Evolutionary conservation across 92 coral and sea anemone species (phyloP).

Genomic region (Phenganax subtilis): DNA sequence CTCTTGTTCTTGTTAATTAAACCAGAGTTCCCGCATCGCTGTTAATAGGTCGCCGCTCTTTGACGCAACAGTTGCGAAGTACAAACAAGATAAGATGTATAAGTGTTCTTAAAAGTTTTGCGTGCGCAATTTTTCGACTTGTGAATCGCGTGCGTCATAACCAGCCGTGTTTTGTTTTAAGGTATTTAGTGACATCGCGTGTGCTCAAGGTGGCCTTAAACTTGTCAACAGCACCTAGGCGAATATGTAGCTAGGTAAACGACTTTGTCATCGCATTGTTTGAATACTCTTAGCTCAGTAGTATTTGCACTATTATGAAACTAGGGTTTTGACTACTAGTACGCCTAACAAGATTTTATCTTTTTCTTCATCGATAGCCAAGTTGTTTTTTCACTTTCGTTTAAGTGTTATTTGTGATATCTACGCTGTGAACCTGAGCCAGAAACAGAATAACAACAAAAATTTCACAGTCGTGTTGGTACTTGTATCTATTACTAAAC

Average conservation of each 20-base stretch:
- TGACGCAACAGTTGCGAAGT: background rate
- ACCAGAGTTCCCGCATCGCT: constrained; percentile 3
- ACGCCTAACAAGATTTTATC: no score
- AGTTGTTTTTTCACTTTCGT: no score
- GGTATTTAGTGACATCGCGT: background rate
- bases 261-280: constrained; percentile 32
- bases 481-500: no score
- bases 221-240: constrained; percentile 25
- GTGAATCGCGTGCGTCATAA: background rate
- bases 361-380: no score
- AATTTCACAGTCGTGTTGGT: no score
- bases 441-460: no score
- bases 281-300: constrained; percentile 16
- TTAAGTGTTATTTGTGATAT: no score
- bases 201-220: constrained; percentile 7
- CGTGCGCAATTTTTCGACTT: constrained; percentile 2
- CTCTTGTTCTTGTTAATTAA: constrained; percentile 1
- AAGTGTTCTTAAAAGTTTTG: background rate
- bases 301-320: constrained; percentile 1
- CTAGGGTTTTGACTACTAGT: background rate
- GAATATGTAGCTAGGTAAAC: constrained; percentile 1
- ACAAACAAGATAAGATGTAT: background rate
- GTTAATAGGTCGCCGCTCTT: background rate
- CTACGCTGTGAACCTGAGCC: no score
- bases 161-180: background rate